These are phyloP conservation scores for Lonchura striata DNA, from an alignment of 2,113 vertebrate species.

Conservation along the genomic window DNA sequence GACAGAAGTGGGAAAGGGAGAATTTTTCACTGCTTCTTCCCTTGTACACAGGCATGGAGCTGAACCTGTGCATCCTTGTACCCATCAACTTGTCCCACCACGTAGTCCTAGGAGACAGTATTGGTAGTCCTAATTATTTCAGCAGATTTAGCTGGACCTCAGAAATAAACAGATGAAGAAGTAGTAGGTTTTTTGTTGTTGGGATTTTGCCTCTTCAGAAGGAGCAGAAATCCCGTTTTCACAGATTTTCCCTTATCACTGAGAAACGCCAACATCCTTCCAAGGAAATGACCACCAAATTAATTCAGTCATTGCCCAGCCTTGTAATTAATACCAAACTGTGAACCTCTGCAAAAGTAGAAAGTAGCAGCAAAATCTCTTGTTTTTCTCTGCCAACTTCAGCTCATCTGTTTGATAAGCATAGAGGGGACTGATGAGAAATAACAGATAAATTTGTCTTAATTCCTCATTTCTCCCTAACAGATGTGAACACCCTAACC, in stretches of 20 bases:
- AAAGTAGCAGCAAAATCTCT: background rate
- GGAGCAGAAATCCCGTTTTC: background rate
- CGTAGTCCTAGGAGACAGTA: background rate
- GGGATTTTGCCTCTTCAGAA: background rate
- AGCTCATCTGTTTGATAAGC: background rate
- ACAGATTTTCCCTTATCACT: background rate
- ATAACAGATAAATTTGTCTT: background rate
- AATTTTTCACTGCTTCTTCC: background rate
- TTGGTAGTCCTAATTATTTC: background rate
- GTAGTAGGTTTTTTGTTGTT: background rate
- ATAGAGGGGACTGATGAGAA: background rate
- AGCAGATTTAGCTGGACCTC: background rate
- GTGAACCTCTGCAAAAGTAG: background rate
- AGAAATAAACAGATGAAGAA: background rate
- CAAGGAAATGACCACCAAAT: background rate
- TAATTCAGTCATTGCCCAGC: background rate
- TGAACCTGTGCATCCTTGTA: background rate
- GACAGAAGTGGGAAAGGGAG: background rate
- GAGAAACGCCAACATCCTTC: accelerated
- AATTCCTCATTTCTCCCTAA: background rate
- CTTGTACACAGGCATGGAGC: background rate
- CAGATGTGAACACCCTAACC: background rate
- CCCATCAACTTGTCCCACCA: background rate
- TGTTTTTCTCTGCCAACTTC: background rate
- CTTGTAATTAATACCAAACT: background rate